Evolutionary conservation across 2,888 invertebrate genomes (phyloP).

Genomic region (Rosalia funebris): DNA sequence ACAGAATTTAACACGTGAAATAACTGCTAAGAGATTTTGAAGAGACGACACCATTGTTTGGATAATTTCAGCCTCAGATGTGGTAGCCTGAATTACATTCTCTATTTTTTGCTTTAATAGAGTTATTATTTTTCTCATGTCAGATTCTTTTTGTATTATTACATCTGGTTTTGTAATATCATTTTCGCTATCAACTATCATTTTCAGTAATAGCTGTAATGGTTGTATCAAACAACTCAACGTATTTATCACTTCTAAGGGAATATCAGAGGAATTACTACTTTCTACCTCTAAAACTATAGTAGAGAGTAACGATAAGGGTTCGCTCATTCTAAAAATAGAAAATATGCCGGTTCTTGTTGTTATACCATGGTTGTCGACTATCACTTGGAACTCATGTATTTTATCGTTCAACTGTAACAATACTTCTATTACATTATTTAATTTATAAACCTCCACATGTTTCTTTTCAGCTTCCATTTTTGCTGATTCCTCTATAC

Average conservation of each 20-base stretch:
- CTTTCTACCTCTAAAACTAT: slow-evolving; percentile 28
- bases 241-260: slow-evolving; percentile 11
- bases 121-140: slow-evolving; percentile 23
- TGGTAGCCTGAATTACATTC: not conserved
- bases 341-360: slow-evolving; percentile 32
- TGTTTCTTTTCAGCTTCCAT: slow-evolving; percentile 8
- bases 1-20: too few relatives aligned
- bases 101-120: slow-evolving; percentile 25
- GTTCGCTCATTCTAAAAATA: slow-evolving; percentile 32
- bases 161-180: slow-evolving; percentile 20
- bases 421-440: slow-evolving; percentile 25
- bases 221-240: slow-evolving; percentile 37
- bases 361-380: not conserved
- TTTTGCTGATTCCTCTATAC: not conserved
- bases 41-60: not conserved
- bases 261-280: slow-evolving; percentile 21
- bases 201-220: slow-evolving; percentile 41
- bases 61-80: not conserved
- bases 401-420: slow-evolving; percentile 18
- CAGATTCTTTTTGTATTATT: slow-evolving; percentile 1
- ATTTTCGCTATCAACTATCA: slow-evolving; percentile 36
- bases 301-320: slow-evolving; percentile 26
- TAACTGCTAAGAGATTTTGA: slow-evolving; percentile 2
- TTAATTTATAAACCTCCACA: slow-evolving; percentile 10
- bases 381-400: slow-evolving; percentile 1